Percentiles rank a stretch among this genome's conserved stretches.
Evolutionary conservation across 2,113 vertebrate species (phyloP).

Genomic region (Telmatochromis sp.): DNA sequence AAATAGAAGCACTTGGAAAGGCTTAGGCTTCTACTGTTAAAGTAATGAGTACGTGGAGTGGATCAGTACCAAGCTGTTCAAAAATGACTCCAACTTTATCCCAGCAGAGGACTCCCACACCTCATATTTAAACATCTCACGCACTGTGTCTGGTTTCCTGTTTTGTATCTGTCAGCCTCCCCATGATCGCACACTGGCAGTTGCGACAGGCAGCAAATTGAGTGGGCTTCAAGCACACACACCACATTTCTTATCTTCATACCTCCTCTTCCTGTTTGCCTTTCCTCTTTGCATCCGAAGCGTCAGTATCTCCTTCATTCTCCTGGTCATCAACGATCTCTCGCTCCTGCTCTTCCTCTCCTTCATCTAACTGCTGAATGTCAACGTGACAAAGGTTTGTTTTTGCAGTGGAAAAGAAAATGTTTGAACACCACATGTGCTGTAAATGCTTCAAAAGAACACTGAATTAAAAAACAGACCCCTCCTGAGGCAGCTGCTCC

Average conservation of each 20-base stretch:
- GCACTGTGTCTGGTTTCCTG: background rate
- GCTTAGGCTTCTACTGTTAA: background rate
- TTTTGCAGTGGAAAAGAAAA: background rate
- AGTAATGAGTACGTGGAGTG: background rate
- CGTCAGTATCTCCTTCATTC: constrained; percentile 90
- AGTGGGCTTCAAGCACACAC: background rate
- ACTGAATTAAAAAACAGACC: background rate
- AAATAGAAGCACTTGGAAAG: background rate
- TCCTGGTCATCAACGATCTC: constrained; percentile 80
- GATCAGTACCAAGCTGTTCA: background rate
- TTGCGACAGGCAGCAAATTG: background rate
- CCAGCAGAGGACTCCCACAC: background rate
- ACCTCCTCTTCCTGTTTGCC: constrained; percentile 92
- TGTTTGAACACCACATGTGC: background rate
- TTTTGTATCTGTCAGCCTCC: background rate
- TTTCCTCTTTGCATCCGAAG: constrained; percentile 80
- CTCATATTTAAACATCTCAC: background rate
- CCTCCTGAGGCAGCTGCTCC: background rate
- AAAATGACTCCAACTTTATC: background rate
- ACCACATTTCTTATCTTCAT: background rate
- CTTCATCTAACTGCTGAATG: constrained; percentile 44
- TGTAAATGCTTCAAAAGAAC: background rate
- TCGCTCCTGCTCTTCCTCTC: constrained; percentile 65
- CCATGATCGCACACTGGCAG: background rate
- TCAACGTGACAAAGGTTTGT: background rate